phyloP scores from a whole-genome alignment of 2,113 vertebrate species.

The Chaetorhynchus papuensis region DNA sequence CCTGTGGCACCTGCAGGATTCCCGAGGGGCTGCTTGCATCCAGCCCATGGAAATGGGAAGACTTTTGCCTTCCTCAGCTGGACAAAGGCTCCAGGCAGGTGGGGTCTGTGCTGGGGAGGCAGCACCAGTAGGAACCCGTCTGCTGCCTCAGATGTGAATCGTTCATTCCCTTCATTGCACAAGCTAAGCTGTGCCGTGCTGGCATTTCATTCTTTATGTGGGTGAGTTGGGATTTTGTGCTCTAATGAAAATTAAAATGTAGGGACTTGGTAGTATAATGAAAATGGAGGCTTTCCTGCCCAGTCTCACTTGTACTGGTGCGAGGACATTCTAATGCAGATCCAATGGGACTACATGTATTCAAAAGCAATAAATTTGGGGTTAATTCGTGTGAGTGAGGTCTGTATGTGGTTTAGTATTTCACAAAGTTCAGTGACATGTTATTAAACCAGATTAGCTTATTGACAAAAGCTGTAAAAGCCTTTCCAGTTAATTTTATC shows the following conservation, averaged over 20 bases:
- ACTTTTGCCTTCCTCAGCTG: neutral
- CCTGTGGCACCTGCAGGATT: neutral
- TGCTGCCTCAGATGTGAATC: neutral
- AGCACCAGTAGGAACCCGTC: neutral
- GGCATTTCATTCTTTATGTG: neutral
- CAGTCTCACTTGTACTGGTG: neutral
- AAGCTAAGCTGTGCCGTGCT: neutral
- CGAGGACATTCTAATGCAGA: neutral
- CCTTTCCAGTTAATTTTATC: constrained; percentile 15
- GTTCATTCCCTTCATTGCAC: neutral
- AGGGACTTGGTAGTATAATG: neutral
- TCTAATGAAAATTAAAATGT: neutral
- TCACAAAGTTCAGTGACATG: neutral
- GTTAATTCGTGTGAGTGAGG: neutral
- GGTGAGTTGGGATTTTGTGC: neutral
- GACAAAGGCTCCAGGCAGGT: too few relatives aligned
- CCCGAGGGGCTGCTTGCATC: neutral
- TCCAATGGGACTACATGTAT: neutral
- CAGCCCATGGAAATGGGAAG: neutral
- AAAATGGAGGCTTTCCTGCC: neutral
- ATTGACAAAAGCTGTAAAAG: constrained; percentile 22
- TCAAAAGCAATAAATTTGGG: neutral
- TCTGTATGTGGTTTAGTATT: neutral
- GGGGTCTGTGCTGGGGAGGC: neutral
- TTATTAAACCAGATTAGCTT: constrained; percentile 15